These are phyloP conservation scores for Lepidonotus clava DNA, from an alignment of 2,888 invertebrate genomes.

Conservation along the genomic window DNA sequence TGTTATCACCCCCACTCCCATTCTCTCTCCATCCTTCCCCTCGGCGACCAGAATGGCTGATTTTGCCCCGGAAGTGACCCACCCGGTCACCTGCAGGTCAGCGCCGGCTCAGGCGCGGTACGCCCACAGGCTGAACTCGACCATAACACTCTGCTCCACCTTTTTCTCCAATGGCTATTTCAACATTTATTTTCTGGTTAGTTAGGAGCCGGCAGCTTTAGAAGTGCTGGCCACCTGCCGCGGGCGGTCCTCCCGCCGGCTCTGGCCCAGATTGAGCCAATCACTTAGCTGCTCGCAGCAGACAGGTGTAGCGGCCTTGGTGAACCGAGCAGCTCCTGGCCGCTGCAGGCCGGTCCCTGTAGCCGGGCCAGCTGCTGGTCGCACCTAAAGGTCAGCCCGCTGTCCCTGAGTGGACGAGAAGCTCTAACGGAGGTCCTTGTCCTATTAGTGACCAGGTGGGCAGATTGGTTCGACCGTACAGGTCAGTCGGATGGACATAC, in stretches of 20 bases:
- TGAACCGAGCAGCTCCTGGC: not conserved
- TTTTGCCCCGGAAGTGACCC: not conserved
- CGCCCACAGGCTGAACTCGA: not conserved
- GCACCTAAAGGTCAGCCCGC: constrained; percentile 1
- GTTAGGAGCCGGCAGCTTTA: no score
- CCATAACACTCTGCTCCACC: not conserved
- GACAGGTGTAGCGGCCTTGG: constrained; percentile 8
- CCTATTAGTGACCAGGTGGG: no score
- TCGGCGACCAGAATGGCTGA: not conserved
- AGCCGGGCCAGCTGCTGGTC: not conserved
- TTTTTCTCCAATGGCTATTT: not conserved
- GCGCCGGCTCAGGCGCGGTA: not conserved
- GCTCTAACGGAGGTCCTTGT: no score
- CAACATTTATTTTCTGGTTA: no score
- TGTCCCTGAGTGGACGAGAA: no score
- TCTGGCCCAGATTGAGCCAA: not conserved
- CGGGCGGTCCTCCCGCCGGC: not conserved
- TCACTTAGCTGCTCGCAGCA: not conserved
- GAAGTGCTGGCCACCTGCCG: not conserved
- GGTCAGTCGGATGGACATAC: no score
- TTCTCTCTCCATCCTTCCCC: not conserved
- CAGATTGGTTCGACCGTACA: no score
- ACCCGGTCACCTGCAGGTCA: not conserved
- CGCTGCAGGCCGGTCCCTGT: not conserved
- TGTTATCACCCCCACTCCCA: not conserved